Percentiles rank a stretch among this genome's conserved stretches.
phyloP scores from a whole-genome alignment of 2,113 vertebrate genomes.

The Platanista minor region DNA sequence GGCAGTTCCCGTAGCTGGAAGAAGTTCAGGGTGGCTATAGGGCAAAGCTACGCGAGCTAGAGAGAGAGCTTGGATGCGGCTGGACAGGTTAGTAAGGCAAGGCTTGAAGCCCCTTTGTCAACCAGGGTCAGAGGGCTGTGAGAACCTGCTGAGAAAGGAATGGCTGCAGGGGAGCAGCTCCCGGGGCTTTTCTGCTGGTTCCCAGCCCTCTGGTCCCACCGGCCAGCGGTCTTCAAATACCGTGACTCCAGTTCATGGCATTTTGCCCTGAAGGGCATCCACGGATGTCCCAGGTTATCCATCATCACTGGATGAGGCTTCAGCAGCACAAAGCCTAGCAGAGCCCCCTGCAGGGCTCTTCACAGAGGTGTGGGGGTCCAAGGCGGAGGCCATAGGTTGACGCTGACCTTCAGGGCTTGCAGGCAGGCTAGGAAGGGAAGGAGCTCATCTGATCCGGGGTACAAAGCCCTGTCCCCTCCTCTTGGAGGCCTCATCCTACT shows the following conservation, averaged over 20 bases:
- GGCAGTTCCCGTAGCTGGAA: accelerated
- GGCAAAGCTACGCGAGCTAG: too few species aligned
- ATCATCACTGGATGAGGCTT: too few species aligned
- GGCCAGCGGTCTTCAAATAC: not conserved
- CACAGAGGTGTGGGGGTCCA: accelerated
- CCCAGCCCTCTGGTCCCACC: not conserved
- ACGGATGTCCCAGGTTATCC: accelerated
- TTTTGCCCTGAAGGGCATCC: not conserved
- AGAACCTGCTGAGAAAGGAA: not conserved
- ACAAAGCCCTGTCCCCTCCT: not conserved
- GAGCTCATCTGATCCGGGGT: accelerated
- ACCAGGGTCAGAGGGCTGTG: not conserved
- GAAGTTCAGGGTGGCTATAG: accelerated
- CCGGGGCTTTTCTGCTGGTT: not conserved
- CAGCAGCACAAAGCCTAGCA: not conserved
- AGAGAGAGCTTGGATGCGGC: accelerated
- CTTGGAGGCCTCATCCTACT: not conserved
- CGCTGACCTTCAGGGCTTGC: too few species aligned
- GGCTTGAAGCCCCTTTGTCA: not conserved
- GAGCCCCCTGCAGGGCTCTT: not conserved
- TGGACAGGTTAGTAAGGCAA: not conserved
- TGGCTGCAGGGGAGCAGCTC: accelerated
- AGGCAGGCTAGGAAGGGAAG: not conserved
- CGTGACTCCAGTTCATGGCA: too few species aligned
- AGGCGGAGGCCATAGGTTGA: not conserved